A percentile compares a stretch with the other conserved stretches of the same genome.
phyloP scores from a whole-genome alignment of 2,113 vertebrate genomes.

The Cheirogaleus medius region DNA sequence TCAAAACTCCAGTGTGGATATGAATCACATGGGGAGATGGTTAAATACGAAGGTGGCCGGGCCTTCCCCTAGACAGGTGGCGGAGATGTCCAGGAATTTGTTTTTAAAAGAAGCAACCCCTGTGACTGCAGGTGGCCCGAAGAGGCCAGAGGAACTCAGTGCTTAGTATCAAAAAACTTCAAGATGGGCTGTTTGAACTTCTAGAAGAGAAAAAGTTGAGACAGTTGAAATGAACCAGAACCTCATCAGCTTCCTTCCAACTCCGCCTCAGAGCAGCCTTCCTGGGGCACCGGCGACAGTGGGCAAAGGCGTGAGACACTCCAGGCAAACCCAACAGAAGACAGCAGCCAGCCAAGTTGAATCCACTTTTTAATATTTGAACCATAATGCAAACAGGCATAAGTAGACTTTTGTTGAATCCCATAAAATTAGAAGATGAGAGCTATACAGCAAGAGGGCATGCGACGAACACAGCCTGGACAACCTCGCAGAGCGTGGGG shows the following conservation, averaged over 20 bases:
- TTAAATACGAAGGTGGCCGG: not conserved
- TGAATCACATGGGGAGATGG: not conserved
- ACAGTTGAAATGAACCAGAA: not conserved
- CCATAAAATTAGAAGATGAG: slow-evolving; percentile 82
- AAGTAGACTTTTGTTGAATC: slow-evolving; percentile 77
- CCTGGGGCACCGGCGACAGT: not conserved
- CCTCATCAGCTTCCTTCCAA: not conserved
- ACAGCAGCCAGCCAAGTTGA: not conserved
- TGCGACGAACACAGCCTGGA: slow-evolving; percentile 82
- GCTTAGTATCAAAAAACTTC: not conserved
- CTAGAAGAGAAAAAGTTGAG: not conserved
- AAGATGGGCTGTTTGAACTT: not conserved
- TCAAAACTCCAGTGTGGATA: not conserved
- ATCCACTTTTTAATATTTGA: slow-evolving; percentile 83
- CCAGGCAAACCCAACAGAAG: not conserved
- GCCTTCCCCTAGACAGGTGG: not conserved
- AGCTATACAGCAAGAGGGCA: slow-evolving; percentile 84
- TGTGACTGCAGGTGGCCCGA: not conserved
- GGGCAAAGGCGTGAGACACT: not conserved
- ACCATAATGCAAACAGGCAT: slow-evolving; percentile 89
- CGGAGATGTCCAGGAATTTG: not conserved
- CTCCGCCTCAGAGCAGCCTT: not conserved
- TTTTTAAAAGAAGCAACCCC: not conserved
- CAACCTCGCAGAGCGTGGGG: slow-evolving; percentile 75
- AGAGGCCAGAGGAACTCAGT: not conserved